Evolutionary conservation across 1,140 invertebrate genomes (phyloP), one percentile per base, ranked within the genome.

Genomic region (Gonatopus flavifemur): DNA sequence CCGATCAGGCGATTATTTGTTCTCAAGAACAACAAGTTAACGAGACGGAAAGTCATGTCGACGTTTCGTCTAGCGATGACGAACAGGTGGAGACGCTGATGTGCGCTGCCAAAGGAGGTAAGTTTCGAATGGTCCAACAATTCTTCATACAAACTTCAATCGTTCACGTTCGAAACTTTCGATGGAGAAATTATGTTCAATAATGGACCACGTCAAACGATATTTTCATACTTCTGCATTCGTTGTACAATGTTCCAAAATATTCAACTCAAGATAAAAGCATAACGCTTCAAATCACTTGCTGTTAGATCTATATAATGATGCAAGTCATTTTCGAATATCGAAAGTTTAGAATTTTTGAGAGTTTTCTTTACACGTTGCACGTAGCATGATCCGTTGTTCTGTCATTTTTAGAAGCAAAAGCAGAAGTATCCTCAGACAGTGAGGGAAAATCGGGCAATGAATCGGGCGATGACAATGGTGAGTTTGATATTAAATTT

Each of bases 391-490:
- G 73, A 59, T 73, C 72, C 56, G 69, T 46, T 50, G 39, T 56
- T 38, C 47, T 53, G 33, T 62, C 21, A 69, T 40, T 78, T 74
- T 4, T 62, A 78, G 74, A 77, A 63, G 72, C 74, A 22, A 77
- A 69, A 65, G 72, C 75, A 0, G 75, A 75, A 45, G 72, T 66
- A 25, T 78, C 72, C 3, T 77, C 74, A 2, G 76, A 78, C 38
- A 63, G 67, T 20, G 76, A 78, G 24, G 73, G 55, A 31, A 77
- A 76, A 45, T 49, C 66, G 3, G 72, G 73, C 22, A 67, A 69
- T 9, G 59, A 62, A 15, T 50, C 6, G 25, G 25, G 12, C 6
- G 25, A 57, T 8, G 70, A 74, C 37, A 67, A 69, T 28, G 72
- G 74, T 72, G 57, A 67, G 67, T 48, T 28, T 36, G 7, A 32